Base-by-base conservation (phyloP, 53 echinoderm and acorn worm genomes). In the Actinopyga echinites region DNA sequence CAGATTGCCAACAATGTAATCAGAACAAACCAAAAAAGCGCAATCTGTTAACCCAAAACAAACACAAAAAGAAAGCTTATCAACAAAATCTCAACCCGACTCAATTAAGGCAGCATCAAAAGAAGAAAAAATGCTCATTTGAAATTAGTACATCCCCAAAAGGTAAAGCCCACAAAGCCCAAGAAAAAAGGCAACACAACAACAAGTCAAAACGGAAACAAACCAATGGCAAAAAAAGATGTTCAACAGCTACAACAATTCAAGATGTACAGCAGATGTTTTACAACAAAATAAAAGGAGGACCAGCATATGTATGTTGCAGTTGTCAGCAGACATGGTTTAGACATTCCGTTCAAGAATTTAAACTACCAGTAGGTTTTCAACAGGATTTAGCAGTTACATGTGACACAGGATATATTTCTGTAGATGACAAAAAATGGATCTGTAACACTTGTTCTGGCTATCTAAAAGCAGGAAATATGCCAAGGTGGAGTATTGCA, bases 281-380 rank as follows among this genome's bases (percentile, higher is more conserved):
- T 59, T 12, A 59, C 22, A 21, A 75, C 31, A 59, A 45, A 21
- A 60, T 85, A 12, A 56, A 31, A 7, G 15, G 57, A 33, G 85
- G 83, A 8, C 83, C 88, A 30, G 19, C 29, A 38, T 88, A 73
- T 83, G 83, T 88, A 19, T 83, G 83, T 60, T 58, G 58, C 31
- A 73, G 52, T 44, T 88, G 74, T 30, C 69, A 88, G 38, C 83
- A 88, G 45, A 68, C 57, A 17, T 88, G 88, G 88, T 83, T 83
- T 73, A 74, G 60, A 34, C 73, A 83, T 30, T 66, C 83, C 36
- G 88, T 88, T 45, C 28, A 64, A 24, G 64, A 28, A 64, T 64
- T 2, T 13, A 22, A 64, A 64, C 29, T 13, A 12, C 13, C 29
- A 28, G 29, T 22, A 4, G 29, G 64, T 28, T 32, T 25, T 5